These are phyloP conservation scores for Nipponacmea schrenckii DNA, from an alignment of 2,888 invertebrate genomes.

Conservation along the genomic window DNA sequence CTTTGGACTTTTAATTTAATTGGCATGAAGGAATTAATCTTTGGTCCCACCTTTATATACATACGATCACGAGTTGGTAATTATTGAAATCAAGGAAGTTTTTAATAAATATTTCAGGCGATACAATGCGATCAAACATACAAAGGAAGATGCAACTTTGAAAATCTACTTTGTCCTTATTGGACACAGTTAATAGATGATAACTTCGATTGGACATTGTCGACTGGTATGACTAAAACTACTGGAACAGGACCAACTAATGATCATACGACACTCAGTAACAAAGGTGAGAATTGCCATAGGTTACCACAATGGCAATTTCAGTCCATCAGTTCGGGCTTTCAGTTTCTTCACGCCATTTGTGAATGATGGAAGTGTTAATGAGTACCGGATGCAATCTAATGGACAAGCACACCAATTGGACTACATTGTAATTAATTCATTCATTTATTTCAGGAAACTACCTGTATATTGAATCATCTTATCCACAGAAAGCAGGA, in stretches of 20 bases:
- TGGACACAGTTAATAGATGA: constrained; percentile 56
- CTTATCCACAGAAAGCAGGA: constrained; percentile 40
- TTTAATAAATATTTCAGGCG: constrained; percentile 19
- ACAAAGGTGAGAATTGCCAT: constrained; percentile 32
- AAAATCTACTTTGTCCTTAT: constrained; percentile 71
- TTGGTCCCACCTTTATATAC: too few relatives aligned
- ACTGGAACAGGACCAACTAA: constrained; percentile 51
- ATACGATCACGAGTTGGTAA: too few relatives aligned
- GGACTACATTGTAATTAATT: background rate
- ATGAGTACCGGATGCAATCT: too few relatives aligned
- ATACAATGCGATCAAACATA: constrained; percentile 36
- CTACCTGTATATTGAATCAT: constrained; percentile 53
- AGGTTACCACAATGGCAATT: too few relatives aligned
- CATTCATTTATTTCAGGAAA: constrained; percentile 35
- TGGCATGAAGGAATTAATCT: too few relatives aligned
- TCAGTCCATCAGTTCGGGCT: too few relatives aligned
- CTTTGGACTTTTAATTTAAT: too few relatives aligned
- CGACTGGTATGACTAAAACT: constrained; percentile 50
- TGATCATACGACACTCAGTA: constrained; percentile 51
- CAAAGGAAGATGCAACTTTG: constrained; percentile 54
- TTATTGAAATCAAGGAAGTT: background rate
- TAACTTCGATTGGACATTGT: constrained; percentile 53
- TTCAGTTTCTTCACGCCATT: too few relatives aligned
- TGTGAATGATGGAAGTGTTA: too few relatives aligned
- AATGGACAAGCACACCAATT: too few relatives aligned